Conservation (phyloP, 2,797 vertebrate genomes). For the Gallinago nigripennis region DNA sequence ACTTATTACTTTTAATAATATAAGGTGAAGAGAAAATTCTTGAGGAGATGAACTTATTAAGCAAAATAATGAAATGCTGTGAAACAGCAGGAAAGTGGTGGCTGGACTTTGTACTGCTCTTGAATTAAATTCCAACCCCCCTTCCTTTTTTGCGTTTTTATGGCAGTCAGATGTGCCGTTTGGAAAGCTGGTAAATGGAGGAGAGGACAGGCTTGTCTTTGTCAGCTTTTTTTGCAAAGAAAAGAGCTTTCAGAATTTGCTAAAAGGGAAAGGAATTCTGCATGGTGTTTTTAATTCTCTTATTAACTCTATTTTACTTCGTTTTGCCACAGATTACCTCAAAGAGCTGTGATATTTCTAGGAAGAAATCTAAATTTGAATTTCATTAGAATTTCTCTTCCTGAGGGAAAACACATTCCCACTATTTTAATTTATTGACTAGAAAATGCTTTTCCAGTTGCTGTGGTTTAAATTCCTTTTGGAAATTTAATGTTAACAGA, state of each 20-base stretch:
- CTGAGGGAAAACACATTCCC: background rate
- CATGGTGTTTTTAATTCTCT: background rate
- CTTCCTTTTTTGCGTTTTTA: conserved; percentile 56
- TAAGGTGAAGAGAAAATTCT: conserved; percentile 82
- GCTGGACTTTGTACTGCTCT: conserved; percentile 77
- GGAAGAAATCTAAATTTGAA: conserved; percentile 23
- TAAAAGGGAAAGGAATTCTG: conserved; percentile 41
- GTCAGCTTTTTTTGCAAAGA: conserved; percentile 67
- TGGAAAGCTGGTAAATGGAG: conserved; percentile 71
- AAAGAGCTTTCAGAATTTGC: conserved; percentile 44
- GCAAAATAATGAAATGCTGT: conserved; percentile 83
- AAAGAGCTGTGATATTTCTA: background rate
- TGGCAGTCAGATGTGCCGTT: conserved; percentile 68
- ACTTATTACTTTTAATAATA: conserved; percentile 86
- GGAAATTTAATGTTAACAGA: background rate
- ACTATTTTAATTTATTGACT: conserved; percentile 15
- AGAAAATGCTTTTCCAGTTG: conserved; percentile 29
- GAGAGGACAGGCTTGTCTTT: conserved; percentile 64
- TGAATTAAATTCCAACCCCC: conserved; percentile 75
- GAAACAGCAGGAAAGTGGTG: conserved; percentile 79
- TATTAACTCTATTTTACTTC: conserved; percentile 16
- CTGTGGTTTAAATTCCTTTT: conserved; percentile 34
- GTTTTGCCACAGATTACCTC: conserved; percentile 50
- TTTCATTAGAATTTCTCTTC: conserved; percentile 45
- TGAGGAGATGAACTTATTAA: conserved; percentile 84